phyloP scores from a whole-genome alignment of 2,113 vertebrate genomes.

The Pao palembangensis region DNA sequence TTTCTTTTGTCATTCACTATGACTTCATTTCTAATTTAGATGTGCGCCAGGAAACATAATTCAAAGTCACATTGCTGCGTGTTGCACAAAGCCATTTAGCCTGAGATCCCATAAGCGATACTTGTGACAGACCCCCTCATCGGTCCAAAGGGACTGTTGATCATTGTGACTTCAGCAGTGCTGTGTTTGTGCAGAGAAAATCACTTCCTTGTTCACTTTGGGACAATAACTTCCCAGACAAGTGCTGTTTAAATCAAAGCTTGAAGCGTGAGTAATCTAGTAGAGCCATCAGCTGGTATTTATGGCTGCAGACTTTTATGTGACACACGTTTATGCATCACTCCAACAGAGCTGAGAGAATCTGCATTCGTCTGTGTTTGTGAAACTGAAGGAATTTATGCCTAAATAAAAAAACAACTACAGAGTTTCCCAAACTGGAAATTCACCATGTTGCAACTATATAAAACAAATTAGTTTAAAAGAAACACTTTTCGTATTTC shows the following conservation, averaged over 20 bases:
- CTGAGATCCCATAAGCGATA: constrained; percentile 37
- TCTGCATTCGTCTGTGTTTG: constrained; percentile 12
- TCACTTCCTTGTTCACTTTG: constrained; percentile 51
- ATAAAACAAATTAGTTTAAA: too few species aligned
- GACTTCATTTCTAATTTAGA: constrained; percentile 33
- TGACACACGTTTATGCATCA: constrained; percentile 31
- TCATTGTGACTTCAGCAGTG: constrained; percentile 46
- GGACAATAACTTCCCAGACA: constrained; percentile 46
- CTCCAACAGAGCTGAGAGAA: constrained; percentile 13
- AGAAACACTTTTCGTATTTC: too few species aligned
- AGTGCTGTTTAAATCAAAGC: constrained; percentile 52
- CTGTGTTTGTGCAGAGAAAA: constrained; percentile 49
- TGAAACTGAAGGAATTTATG: constrained; percentile 18
- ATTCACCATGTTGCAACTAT: not conserved
- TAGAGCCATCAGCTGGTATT: constrained; percentile 6
- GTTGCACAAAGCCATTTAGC: constrained; percentile 26
- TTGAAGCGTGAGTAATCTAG: constrained; percentile 6
- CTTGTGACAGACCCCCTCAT: constrained; percentile 41
- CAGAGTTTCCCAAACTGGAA: too few species aligned
- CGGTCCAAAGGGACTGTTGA: constrained; percentile 44
- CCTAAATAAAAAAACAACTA: constrained; percentile 1
- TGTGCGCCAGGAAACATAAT: constrained; percentile 37
- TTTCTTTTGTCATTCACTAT: constrained; percentile 18
- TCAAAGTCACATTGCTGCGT: constrained; percentile 53
- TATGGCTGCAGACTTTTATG: constrained; percentile 39